Evolutionary conservation across 1,140 invertebrate species (phyloP).

Genomic region (Cherax quadricarinatus): DNA sequence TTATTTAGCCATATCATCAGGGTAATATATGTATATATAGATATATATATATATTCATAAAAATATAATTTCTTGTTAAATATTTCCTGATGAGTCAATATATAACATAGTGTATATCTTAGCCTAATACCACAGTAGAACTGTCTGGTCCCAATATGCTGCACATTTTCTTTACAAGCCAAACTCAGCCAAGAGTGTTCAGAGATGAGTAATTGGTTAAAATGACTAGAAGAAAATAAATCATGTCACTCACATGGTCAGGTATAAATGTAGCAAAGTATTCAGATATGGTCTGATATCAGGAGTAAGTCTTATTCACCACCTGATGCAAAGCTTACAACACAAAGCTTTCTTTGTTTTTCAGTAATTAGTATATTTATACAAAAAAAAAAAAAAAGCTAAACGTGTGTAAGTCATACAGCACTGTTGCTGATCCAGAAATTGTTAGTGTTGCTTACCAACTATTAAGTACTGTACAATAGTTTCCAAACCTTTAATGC

Average conservation of each 20-base stretch:
- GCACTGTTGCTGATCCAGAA: too few relatives aligned
- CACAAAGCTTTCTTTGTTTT: too few relatives aligned
- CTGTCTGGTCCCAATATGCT: constrained; percentile 44
- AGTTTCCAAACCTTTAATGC: too few relatives aligned
- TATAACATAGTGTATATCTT: not conserved
- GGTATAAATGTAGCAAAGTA: not conserved
- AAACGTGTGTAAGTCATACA: too few relatives aligned
- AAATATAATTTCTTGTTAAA: not conserved
- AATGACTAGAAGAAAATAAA: not conserved
- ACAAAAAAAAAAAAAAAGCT: too few relatives aligned
- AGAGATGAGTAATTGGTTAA: not conserved
- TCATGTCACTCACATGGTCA: not conserved
- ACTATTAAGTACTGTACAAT: too few relatives aligned
- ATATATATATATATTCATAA: not conserved
- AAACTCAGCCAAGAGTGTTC: not conserved
- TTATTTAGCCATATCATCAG: not conserved
- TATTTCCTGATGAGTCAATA: constrained; percentile 1
- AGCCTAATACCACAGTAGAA: constrained; percentile 36
- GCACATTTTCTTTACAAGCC: not conserved
- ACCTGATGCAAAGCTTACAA: not conserved
- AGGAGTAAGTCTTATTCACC: not conserved
- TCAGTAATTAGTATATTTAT: too few relatives aligned
- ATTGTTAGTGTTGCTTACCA: too few relatives aligned
- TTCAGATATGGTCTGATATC: not conserved
- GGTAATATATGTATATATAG: not conserved